phyloP scores from a whole-genome alignment of 1,140 invertebrate species.

The Sycophila sp. region DNA sequence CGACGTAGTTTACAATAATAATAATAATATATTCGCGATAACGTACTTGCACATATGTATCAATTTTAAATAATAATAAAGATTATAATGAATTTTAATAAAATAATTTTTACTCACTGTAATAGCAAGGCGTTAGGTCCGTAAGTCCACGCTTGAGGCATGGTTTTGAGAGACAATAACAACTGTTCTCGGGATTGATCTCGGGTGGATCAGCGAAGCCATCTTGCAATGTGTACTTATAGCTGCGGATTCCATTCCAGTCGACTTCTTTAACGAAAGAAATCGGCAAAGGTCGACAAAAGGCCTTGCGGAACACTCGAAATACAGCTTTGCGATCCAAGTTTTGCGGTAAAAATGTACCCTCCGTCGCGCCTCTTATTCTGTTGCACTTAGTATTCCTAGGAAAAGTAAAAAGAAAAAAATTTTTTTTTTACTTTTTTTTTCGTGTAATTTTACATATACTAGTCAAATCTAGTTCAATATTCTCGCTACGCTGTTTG shows the following conservation, averaged over 20 bases:
- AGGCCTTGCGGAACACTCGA: conserved; percentile 73
- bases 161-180: conserved; percentile 68
- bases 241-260: conserved; percentile 57
- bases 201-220: conserved; percentile 69
- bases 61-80: too few species aligned
- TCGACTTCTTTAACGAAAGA: conserved; percentile 58
- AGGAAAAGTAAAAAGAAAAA: background rate
- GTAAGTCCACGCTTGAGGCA: conserved; percentile 73
- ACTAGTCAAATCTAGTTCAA: too few species aligned
- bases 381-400: conserved; percentile 69
- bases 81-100: too few species aligned
- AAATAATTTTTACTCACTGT: conserved; percentile 73
- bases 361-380: conserved; percentile 70
- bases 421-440: background rate
- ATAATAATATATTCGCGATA: too few species aligned
- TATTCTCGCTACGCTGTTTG: too few species aligned
- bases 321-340: conserved; percentile 68
- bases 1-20: too few species aligned
- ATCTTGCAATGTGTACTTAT: conserved; percentile 64
- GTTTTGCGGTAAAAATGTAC: conserved; percentile 69
- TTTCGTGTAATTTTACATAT: too few species aligned
- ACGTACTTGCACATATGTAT: too few species aligned
- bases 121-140: conserved; percentile 78
- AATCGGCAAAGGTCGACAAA: conserved; percentile 74
- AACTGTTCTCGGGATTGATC: conserved; percentile 71